phyloP scores from a whole-genome alignment of 1,140 invertebrate species.

The Leptopilina boulardi region DNA sequence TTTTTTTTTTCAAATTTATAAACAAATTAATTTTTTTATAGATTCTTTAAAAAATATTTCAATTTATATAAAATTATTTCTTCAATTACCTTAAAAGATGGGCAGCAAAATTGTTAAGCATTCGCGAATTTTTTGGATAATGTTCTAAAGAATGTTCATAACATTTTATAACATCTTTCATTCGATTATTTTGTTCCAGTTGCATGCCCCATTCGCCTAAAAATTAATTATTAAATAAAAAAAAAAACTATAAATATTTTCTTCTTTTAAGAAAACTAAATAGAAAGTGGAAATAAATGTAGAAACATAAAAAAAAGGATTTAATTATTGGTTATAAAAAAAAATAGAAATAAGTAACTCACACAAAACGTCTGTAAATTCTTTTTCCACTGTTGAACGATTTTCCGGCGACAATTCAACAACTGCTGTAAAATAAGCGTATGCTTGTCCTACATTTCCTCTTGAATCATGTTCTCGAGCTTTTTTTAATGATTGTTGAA shows the following conservation, averaged over 20 bases:
- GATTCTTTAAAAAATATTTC: slow-evolving; percentile 1
- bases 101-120: slow-evolving; percentile 67
- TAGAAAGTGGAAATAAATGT: slow-evolving; percentile 8
- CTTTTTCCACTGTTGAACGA: slow-evolving; percentile 63
- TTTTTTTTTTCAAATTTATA: slow-evolving; percentile 11
- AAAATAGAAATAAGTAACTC: slow-evolving; percentile 38
- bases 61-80: too few relatives aligned
- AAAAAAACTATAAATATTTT: background rate
- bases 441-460: slow-evolving; percentile 68
- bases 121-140: slow-evolving; percentile 63
- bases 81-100: slow-evolving; percentile 63
- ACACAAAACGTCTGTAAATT: slow-evolving; percentile 66
- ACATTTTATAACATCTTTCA: slow-evolving; percentile 58
- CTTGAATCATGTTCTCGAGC: slow-evolving; percentile 57
- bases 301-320: background rate
- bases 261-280: background rate
- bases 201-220: slow-evolving; percentile 68
- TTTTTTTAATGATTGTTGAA: slow-evolving; percentile 61
- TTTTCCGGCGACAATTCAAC: slow-evolving; percentile 64
- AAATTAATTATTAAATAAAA: too few relatives aligned
- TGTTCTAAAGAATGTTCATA: slow-evolving; percentile 63
- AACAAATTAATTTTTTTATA: too few relatives aligned
- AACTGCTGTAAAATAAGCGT: slow-evolving; percentile 69
- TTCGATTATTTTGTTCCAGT: slow-evolving; percentile 55
- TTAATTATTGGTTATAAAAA: background rate